These are phyloP conservation scores for Eubucco bourcierii DNA, from an alignment of 2,113 vertebrate species.

Conservation along the genomic window DNA sequence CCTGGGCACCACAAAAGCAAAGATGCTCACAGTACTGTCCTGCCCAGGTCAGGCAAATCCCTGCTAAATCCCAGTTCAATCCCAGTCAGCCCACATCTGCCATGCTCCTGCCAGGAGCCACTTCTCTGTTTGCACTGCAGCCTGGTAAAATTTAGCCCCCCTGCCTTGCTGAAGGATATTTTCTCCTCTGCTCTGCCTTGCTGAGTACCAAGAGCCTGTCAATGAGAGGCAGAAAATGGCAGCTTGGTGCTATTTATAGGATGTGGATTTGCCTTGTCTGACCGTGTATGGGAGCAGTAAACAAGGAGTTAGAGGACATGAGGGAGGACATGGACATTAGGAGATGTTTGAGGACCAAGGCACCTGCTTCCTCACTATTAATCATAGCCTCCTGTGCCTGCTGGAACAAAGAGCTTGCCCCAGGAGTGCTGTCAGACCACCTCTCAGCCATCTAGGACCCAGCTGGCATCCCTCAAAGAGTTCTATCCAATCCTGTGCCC, in stretches of 20 bases:
- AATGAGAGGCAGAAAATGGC: constrained; percentile 27
- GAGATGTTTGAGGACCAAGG: neutral
- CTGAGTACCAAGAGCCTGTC: constrained; percentile 1
- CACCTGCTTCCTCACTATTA: neutral
- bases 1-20: no score
- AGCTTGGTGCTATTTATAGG: constrained; percentile 43
- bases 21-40: neutral
- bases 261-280: neutral
- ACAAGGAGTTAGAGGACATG: neutral
- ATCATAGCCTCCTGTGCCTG: neutral
- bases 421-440: neutral
- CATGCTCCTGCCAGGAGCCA: neutral
- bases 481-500: neutral
- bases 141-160: neutral
- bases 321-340: neutral
- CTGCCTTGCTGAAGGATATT: neutral
- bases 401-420: neutral
- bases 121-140: neutral
- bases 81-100: neutral
- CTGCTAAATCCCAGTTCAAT: neutral
- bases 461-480: neutral
- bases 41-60: neutral
- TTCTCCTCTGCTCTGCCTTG: constrained; percentile 49
- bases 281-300: neutral
- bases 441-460: neutral